These are phyloP conservation scores for Elymnias hypermnestra DNA, from an alignment of 1,140 invertebrate genomes.

Conservation along the genomic window DNA sequence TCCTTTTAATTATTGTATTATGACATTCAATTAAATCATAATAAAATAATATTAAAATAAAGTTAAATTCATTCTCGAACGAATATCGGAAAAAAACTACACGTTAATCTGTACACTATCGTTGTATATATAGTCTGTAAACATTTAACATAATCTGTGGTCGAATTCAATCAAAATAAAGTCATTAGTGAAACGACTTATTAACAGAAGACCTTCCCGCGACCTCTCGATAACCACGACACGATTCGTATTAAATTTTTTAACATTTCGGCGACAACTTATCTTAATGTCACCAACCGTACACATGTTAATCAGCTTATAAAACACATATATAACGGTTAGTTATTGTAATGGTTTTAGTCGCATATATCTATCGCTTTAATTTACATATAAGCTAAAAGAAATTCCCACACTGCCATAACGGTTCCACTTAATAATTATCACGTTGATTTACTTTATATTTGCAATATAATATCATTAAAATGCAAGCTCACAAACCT, in stretches of 20 bases:
- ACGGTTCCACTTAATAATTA: neutral
- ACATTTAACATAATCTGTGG: neutral
- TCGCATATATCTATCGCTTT: neutral
- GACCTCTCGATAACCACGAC: constrained; percentile 13
- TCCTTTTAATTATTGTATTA: too few species aligned
- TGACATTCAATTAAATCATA: too few species aligned
- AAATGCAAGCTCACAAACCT: too few species aligned
- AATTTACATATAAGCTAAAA: neutral
- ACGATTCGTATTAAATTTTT: constrained; percentile 7
- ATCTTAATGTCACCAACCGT: neutral
- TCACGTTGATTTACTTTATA: too few species aligned
- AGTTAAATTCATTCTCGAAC: too few species aligned
- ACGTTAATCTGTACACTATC: too few species aligned
- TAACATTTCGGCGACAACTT: constrained; percentile 2
- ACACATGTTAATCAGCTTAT: constrained; percentile 1
- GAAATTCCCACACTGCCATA: neutral
- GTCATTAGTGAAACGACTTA: constrained; percentile 8
- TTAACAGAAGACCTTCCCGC: constrained; percentile 4
- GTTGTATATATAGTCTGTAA: too few species aligned
- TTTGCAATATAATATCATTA: too few species aligned
- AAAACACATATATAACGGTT: constrained; percentile 1
- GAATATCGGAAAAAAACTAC: too few species aligned
- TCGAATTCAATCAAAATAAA: constrained; percentile 9
- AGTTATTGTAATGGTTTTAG: neutral
- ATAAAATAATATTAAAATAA: too few species aligned